Evolutionary conservation across 2,888 invertebrate species (phyloP).

Genomic region (Eurytoma adleriae): DNA sequence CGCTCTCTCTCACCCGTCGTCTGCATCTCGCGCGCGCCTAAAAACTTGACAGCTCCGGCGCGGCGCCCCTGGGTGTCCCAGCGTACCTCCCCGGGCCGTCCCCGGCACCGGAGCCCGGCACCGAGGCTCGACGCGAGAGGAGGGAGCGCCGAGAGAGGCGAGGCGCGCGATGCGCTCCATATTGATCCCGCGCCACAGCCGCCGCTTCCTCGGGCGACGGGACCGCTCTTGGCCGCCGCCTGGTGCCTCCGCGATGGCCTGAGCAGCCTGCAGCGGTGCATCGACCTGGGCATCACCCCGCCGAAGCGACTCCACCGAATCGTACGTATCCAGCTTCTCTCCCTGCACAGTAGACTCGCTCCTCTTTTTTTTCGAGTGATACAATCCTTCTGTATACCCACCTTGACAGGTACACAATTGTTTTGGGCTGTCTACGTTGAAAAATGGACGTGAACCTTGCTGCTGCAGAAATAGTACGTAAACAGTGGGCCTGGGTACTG

Average conservation of each 20-base stretch:
- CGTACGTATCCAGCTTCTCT: no score
- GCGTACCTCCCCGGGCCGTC: no score
- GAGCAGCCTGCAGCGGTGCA: conserved; percentile 1
- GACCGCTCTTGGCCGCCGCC: not conserved
- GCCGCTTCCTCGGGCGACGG: conserved; percentile 13
- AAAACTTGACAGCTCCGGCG: conserved; percentile 17
- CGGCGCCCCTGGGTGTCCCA: no score
- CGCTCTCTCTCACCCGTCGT: not conserved
- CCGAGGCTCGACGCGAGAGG: conserved; percentile 1
- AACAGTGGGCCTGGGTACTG: no score
- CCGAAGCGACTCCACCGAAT: not conserved
- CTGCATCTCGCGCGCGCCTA: conserved; percentile 11
- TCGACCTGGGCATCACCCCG: not conserved
- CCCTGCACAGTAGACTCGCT: no score
- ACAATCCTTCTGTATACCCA: no score
- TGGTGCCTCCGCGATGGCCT: not conserved
- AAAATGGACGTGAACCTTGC: not conserved
- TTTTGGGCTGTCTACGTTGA: no score
- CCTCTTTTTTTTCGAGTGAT: no score
- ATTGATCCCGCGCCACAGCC: conserved; percentile 38
- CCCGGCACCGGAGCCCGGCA: not conserved
- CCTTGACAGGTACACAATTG: no score
- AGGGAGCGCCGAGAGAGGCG: conserved; percentile 27
- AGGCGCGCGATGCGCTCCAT: conserved; percentile 44
- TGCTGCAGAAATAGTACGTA: no score